Evolutionary conservation across 2,113 vertebrate species (phyloP).

Genomic region (Tenebrosternarchus preto): DNA sequence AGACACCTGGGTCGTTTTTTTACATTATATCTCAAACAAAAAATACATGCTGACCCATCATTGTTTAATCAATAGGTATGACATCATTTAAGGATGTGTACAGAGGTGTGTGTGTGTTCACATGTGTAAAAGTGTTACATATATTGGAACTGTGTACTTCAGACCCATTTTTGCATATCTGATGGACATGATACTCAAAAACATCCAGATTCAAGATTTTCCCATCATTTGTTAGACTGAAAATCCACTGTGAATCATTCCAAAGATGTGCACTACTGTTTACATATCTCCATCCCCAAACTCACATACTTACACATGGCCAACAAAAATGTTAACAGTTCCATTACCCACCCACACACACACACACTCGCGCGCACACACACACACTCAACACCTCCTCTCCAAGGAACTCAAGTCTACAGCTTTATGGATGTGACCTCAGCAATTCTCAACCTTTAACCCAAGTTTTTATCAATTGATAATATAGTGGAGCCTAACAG

Average conservation of each 20-base stretch:
- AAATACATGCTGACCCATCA: not conserved
- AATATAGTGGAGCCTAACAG: not conserved
- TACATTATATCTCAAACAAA: not conserved
- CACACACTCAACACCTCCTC: not conserved
- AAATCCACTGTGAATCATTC: conserved; percentile 11
- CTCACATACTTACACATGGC: conserved; percentile 23
- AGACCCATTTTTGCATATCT: conserved; percentile 1
- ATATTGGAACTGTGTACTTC: not conserved
- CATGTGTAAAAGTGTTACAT: not conserved
- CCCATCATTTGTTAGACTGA: conserved; percentile 1
- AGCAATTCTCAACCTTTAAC: not conserved
- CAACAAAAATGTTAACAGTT: conserved; percentile 37
- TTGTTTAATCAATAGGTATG: no score
- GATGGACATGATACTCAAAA: not conserved
- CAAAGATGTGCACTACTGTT: conserved; percentile 29
- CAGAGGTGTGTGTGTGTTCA: not conserved
- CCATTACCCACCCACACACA: not conserved
- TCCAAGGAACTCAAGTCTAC: not conserved
- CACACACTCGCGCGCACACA: no score
- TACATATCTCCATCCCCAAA: conserved; percentile 14
- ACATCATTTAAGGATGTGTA: no score
- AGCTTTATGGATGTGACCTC: conserved; percentile 3
- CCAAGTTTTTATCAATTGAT: not conserved
- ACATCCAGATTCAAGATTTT: conserved; percentile 23
- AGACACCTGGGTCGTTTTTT: no score